Evolutionary conservation across 2,888 invertebrate species (phyloP), one percentile per base, ranked within the genome.

Genomic region (Orchesella flavescens): DNA sequence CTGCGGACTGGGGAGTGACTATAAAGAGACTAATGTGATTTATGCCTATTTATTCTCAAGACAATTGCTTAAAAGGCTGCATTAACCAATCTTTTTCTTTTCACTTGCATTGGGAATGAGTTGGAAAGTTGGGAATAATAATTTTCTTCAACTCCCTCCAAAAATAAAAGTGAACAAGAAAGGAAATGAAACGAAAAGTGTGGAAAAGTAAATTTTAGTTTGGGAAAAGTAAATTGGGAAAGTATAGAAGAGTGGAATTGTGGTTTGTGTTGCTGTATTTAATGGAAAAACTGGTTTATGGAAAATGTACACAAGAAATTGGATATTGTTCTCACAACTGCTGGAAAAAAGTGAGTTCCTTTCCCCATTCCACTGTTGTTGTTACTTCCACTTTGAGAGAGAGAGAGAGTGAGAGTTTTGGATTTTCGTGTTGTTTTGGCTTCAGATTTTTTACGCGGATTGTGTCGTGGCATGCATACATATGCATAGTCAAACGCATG

Each of bases 11-110:
- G 34, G 7, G 49, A 12, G 15, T 10, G 49, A 12, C 13, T 81
- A 34, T 66, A 75, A 66, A 74, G 59, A 69, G 65, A 68, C 13
- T 83, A 72, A 76, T 72, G 83, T 83, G 83, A 83, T 83, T 83
- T 83, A 83, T 83, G 76, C 59, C 43, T 66, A 43, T 83, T 77
- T 76, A 77, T 75, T 68, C 83, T 83, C 83, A 43, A 77, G 83
- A 77, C 83, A 77, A 77, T 83, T 76, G 76, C 71, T 55, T 61
- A 71, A 63, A 76, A 82, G 75, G 55, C 44, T 49, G 82, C 21
- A 75, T 66, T n/a, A 10, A 1, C 13, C 55, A 7, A 55, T 43
- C 43, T 57, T 69, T 59, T 43, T 76, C 49, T 63, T 73, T 46
- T 61, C 46, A 65, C 55, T 65, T 74, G 74, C 73, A 80, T 80